phyloP scores from a whole-genome alignment of 1,140 invertebrate species.

The Eurosta solidaginis region DNA sequence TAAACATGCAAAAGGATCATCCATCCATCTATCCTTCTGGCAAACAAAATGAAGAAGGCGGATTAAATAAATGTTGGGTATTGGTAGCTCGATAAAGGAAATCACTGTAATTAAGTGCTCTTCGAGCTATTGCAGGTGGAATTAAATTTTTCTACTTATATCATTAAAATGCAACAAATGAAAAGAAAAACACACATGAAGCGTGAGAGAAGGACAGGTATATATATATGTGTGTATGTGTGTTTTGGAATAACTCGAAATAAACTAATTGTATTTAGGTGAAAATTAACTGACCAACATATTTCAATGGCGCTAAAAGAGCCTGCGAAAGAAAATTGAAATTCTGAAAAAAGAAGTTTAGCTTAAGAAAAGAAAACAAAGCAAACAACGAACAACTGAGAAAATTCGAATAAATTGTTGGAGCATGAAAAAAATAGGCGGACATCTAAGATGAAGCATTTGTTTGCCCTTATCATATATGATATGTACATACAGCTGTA shows the following conservation, averaged over 20 bases:
- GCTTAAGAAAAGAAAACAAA: not conserved
- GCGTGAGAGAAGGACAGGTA: not conserved
- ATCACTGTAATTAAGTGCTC: slow-evolving; percentile 22
- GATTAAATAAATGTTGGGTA: not conserved
- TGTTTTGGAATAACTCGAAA: not conserved
- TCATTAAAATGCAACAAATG: not conserved
- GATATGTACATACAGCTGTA: too few relatives aligned
- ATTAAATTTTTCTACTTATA: not conserved
- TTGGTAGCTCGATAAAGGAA: not conserved
- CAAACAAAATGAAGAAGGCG: not conserved
- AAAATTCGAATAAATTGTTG: not conserved
- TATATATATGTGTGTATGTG: not conserved
- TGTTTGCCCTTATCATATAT: too few relatives aligned
- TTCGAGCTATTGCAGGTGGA: slow-evolving; percentile 6
- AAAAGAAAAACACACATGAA: not conserved
- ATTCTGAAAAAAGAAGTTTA: slow-evolving; percentile 8
- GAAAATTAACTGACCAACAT: slow-evolving; percentile 6
- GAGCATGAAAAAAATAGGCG: not conserved
- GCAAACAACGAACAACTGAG: not conserved
- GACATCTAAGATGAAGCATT: too few relatives aligned
- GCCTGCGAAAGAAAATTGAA: not conserved
- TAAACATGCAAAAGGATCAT: not conserved
- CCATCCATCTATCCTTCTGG: not conserved
- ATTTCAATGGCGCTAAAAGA: slow-evolving; percentile 11
- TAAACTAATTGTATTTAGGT: slow-evolving; percentile 14